These are phyloP conservation scores for Capreolus pygargus DNA, from an alignment of 2,113 vertebrate species.

Conservation along the genomic window DNA sequence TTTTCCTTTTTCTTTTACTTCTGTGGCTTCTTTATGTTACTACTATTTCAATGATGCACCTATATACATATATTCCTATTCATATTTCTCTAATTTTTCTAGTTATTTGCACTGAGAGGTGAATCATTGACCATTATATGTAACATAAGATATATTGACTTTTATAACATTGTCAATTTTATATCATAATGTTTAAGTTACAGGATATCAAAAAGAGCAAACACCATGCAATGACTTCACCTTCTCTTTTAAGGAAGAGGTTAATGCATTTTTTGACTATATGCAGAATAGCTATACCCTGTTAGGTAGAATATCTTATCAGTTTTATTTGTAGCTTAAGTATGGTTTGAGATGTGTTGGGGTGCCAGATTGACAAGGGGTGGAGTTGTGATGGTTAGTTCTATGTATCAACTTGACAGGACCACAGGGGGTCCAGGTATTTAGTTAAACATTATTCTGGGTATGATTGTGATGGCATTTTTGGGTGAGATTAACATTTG, in stretches of 20 bases:
- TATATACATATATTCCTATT: neutral
- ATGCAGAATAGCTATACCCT: neutral
- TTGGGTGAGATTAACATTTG: neutral
- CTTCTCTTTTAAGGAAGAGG: neutral
- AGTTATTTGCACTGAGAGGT: neutral
- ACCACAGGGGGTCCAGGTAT: neutral
- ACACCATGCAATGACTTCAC: neutral
- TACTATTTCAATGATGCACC: neutral
- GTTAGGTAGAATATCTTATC: neutral
- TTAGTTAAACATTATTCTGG: neutral
- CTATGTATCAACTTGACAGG: neutral
- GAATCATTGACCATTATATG: neutral
- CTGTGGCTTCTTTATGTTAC: neutral
- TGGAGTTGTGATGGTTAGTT: neutral
- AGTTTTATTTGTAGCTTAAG: neutral
- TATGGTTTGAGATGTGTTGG: neutral
- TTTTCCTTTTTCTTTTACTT: neutral
- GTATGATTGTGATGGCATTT: neutral
- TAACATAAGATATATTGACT: neutral
- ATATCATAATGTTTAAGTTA: neutral
- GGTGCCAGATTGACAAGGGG: neutral
- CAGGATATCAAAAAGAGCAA: neutral
- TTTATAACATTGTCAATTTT: neutral
- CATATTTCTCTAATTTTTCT: neutral
- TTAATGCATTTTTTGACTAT: neutral